These are phyloP conservation scores for Helostoma temminkii DNA, from an alignment of 2,797 vertebrate genomes.

Conservation along the genomic window DNA sequence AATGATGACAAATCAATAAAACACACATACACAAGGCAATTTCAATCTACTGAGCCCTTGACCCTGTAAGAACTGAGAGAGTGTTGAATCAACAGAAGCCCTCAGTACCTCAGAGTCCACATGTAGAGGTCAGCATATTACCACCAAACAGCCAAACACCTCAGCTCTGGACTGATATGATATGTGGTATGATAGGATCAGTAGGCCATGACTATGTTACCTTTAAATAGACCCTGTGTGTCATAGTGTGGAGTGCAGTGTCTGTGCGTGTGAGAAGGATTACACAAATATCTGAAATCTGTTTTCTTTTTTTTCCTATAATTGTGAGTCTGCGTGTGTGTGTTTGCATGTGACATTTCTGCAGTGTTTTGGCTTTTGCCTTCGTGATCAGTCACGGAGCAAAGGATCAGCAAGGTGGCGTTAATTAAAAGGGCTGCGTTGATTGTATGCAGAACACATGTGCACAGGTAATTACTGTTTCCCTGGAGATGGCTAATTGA, in stretches of 20 bases:
- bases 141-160: constrained; percentile 28
- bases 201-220: background rate
- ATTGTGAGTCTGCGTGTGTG: constrained; percentile 25
- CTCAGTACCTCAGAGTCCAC: constrained; percentile 27
- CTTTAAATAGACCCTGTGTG: background rate
- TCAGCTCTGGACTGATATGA: constrained; percentile 19
- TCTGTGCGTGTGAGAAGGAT: background rate
- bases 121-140: constrained; percentile 48
- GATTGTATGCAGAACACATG: constrained; percentile 83
- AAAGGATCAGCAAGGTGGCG: constrained; percentile 72
- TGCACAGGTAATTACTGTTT: constrained; percentile 83
- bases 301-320: background rate
- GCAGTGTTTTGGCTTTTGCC: constrained; percentile 16
- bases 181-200: constrained; percentile 5
- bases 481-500: constrained; percentile 82
- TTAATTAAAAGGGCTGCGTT: constrained; percentile 82
- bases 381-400: constrained; percentile 73
- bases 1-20: constrained; percentile 71
- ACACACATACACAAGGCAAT: constrained; percentile 32
- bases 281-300: background rate
- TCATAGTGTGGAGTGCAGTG: background rate
- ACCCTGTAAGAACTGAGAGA: constrained; percentile 49
- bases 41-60: constrained; percentile 61
- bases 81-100: constrained; percentile 64
- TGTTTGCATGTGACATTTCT: constrained; percentile 26